Evolutionary conservation across 2,888 invertebrate genomes (phyloP).

Genomic region (Muscina levida): DNA sequence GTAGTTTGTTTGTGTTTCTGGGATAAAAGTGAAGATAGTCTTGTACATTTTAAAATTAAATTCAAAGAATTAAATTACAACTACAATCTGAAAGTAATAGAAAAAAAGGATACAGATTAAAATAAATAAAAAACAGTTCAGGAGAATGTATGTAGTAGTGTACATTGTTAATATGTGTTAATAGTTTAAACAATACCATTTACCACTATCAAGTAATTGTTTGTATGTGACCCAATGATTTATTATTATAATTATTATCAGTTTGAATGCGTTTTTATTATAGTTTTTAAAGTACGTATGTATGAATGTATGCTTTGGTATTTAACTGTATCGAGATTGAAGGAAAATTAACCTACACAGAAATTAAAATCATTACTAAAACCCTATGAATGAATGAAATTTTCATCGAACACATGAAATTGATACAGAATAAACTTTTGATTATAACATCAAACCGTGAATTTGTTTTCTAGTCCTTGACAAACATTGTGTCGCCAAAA

Average conservation of each 20-base stretch:
- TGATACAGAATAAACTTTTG: conserved; percentile 42
- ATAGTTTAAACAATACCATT: conserved; percentile 57
- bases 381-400: conserved; percentile 46
- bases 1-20: conserved; percentile 66
- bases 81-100: conserved; percentile 58
- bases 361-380: conserved; percentile 47
- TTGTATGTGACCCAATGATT: conserved; percentile 61
- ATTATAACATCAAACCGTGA: conserved; percentile 21
- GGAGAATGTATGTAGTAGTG: conserved; percentile 62
- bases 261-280: conserved; percentile 63
- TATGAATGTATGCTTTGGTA: conserved; percentile 63
- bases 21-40: conserved; percentile 71
- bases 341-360: conserved; percentile 27
- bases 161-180: conserved; percentile 64
- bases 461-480: background rate
- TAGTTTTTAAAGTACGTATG: conserved; percentile 62
- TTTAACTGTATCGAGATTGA: conserved; percentile 56
- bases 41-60: conserved; percentile 75
- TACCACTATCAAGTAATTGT: conserved; percentile 56
- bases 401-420: conserved; percentile 40
- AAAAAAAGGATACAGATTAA: conserved; percentile 52
- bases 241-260: conserved; percentile 55
- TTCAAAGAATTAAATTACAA: conserved; percentile 71
- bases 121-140: conserved; percentile 46
- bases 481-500: too few relatives aligned